Evolutionary conservation across 2,888 invertebrate species (phyloP), one percentile per base, ranked within the genome.

Genomic region (Ormyrus thymus): DNA sequence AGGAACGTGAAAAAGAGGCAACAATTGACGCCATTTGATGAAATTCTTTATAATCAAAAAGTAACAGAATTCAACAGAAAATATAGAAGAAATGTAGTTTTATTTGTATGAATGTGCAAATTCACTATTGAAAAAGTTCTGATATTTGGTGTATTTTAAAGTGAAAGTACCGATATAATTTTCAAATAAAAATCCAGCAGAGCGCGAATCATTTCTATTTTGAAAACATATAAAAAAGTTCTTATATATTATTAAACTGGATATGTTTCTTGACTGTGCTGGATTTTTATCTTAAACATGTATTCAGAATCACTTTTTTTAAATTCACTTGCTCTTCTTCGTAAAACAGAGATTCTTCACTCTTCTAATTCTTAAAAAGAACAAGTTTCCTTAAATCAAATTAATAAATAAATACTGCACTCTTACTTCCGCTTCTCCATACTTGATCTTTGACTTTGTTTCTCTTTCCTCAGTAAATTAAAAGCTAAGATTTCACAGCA

Each of bases 1-100:
- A 85, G 83, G 84, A 84, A 84, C 81, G 82, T 83, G 83, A 82
- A 82, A 81, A 80, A 82, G 66, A 77, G 81, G 78, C 81, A 78
- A 79, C 81, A 81, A 76, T 80, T 55, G 48, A 81, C 74, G 69
- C 61, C 45, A 50, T 43, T 69, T n/a, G 9, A 15, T 9, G 13
- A 58, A 15, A 69, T 58, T 9, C 10, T 13, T 7, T 46, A 46
- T 61, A 13, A 43, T 56, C 51, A 69, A 61, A 50, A 46, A 68
- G 59, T 3, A 46, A n/a, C 45, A 58, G 11, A 7, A 13, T 11
- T 11, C n/a, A 43, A 56, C 7, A 48, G 56, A 64, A 50, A 43
- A 4, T 8, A 51, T 9, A 46, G 3, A 11, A 51, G 29, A 50
- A 51, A 51, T 29, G 13, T 65, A 13, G 11, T 45, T 5, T 15